Conservation (phyloP, 2,888 invertebrate genomes). For the Tachina grossa region DNA sequence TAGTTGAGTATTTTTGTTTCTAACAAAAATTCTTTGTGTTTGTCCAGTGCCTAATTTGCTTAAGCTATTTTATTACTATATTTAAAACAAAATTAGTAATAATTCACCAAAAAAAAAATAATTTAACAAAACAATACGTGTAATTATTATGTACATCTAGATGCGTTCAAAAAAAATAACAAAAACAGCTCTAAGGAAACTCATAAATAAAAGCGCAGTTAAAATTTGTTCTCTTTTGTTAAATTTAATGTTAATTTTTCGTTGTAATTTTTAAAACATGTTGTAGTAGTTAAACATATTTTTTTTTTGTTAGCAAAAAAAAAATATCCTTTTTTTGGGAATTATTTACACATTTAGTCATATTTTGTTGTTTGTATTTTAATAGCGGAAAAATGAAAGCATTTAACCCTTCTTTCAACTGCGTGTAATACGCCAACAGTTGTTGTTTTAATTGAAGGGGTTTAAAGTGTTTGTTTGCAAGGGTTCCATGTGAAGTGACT, state of each 20-base stretch:
- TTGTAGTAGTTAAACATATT: conserved; percentile 37
- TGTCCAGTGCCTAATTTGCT: conserved; percentile 52
- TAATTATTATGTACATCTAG: conserved; percentile 52
- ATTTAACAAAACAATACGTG: conserved; percentile 41
- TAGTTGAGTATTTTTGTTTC: conserved; percentile 11
- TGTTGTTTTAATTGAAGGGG: conserved; percentile 2
- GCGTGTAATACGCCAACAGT: not conserved
- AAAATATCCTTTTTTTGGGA: conserved; percentile 23
- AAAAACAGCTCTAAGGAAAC: conserved; percentile 49
- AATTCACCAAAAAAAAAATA: conserved; percentile 38
- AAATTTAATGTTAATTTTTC: conserved; percentile 42
- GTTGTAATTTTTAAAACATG: conserved; percentile 47
- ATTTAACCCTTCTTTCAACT: conserved; percentile 58
- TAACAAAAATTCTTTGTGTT: conserved; percentile 49
- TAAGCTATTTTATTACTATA: conserved; percentile 46
- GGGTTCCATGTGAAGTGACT: not conserved
- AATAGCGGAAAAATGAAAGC: conserved; percentile 64
- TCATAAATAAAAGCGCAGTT: conserved; percentile 61
- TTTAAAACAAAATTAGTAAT: conserved; percentile 54
- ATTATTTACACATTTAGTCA: conserved; percentile 52
- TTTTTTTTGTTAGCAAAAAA: conserved; percentile 3
- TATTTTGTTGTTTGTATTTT: conserved; percentile 51
- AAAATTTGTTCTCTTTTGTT: conserved; percentile 14
- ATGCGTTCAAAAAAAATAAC: conserved; percentile 19
- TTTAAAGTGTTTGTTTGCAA: not conserved